Evolutionary conservation across 2,797 vertebrate species (phyloP), one percentile per base, ranked within the genome.

Genomic region (Acipenser transmontanus): DNA sequence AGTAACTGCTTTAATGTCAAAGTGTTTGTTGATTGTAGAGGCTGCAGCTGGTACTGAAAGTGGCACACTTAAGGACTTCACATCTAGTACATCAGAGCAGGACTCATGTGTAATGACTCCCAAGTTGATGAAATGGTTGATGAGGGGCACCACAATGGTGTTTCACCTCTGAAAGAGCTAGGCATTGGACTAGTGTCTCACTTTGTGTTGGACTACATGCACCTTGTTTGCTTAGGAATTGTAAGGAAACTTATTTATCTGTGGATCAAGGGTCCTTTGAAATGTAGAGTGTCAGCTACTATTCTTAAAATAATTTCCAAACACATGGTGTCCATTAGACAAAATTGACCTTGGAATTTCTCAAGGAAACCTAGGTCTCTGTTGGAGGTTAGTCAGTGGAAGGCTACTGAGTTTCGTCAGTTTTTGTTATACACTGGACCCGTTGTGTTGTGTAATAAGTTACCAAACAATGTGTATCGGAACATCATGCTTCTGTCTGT

Each of bases 381-480:
- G 13, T 59, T 70, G 12, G 66, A 70, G 66, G 54, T 70, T 61
- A 65, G 66, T n/a, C 61, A 61, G 49, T 70, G 69, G 59, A 70
- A 73, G 63, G 71, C 71, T 7, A 73, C 71, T 65, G 65, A 73
- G 57, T 51, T 67, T 8, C 47, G 65, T 34, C 71, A 65, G 10
- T 68, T 72, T 65, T 70, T 72, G 20, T 65, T 73, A 59, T 73
- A 73, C 47, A 66, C 69, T 34, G 70, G 69, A 1, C 57, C 62
- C 48, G 11, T 71, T 64, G 66, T 50, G 9, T 61, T 71, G 8
- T n/a, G 17, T 17, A 71, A 71, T 67, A 67, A 68, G 47, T 14
- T 68, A 20, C 62, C 62, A 61, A 64, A 8, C 52, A 50, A 7
- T 49, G 60, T 68, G 51, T 62, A 69, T 62, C 62, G 13, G 47